Percentiles rank a stretch among this genome's conserved stretches.
Conservation (phyloP, 2,113 vertebrate genomes). For the Anhinga rufa region DNA sequence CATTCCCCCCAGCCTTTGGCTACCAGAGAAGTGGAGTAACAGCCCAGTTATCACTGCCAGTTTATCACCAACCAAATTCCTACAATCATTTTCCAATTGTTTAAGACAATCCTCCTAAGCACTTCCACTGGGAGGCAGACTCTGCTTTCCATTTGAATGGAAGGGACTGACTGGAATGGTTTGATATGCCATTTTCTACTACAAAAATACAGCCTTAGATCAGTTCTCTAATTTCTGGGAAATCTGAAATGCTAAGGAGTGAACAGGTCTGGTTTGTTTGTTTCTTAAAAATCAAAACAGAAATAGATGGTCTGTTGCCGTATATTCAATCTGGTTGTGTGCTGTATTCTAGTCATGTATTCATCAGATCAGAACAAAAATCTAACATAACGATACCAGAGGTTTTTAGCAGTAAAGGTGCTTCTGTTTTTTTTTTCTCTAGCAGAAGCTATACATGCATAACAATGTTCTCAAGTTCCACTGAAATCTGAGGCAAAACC, state of each 20-base stretch:
- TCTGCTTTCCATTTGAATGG: neutral
- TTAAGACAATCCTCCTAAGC: neutral
- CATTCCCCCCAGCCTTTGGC: neutral
- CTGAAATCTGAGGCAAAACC: too few relatives aligned
- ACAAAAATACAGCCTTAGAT: neutral
- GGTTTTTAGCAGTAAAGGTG: neutral
- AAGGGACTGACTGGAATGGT: neutral
- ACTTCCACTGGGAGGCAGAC: constrained; percentile 50
- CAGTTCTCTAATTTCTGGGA: neutral
- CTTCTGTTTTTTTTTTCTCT: neutral
- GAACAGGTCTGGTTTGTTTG: neutral
- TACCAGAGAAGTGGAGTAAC: neutral
- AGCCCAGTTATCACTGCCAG: neutral
- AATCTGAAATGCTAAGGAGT: neutral
- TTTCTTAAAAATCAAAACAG: neutral
- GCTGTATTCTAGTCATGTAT: neutral
- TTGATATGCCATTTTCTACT: neutral
- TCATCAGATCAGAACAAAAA: neutral
- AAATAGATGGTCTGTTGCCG: neutral
- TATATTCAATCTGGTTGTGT: neutral
- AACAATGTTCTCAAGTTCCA: neutral
- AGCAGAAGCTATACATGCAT: neutral
- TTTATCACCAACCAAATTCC: neutral
- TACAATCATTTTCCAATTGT: neutral
- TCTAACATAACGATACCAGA: neutral